Conservation (phyloP, 2,113 vertebrate genomes). For the Epinephelus fuscoguttatus region DNA sequence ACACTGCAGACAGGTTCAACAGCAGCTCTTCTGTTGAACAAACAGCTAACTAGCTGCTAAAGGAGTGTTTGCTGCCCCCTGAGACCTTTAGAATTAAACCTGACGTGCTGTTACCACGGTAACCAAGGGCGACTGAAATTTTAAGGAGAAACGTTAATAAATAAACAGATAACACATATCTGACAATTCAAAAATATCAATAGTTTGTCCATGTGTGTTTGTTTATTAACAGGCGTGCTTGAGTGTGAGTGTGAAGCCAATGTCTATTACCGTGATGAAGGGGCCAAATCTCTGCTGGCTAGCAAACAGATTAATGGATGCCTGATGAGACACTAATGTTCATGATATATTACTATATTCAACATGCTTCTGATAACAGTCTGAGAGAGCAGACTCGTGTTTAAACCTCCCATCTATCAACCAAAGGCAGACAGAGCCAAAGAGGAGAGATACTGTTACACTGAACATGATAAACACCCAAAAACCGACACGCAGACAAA, state of each 20-base stretch:
- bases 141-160: too few species aligned
- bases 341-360: slow-evolving; percentile 41
- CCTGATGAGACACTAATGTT: slow-evolving; percentile 51
- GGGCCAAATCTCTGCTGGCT: slow-evolving; percentile 15
- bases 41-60: too few species aligned
- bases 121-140: too few species aligned
- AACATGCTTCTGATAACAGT: slow-evolving; percentile 38
- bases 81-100: too few species aligned
- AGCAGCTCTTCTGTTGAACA: not conserved
- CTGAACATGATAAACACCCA: slow-evolving; percentile 34
- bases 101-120: too few species aligned
- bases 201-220: not conserved
- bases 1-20: not conserved
- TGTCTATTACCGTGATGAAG: slow-evolving; percentile 37
- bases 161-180: too few species aligned
- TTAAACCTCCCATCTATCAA: slow-evolving; percentile 47
- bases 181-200: too few species aligned
- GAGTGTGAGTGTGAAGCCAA: not conserved
- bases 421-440: not conserved
- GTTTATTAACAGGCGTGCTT: not conserved
- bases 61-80: too few species aligned
- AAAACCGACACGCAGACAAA: slow-evolving; percentile 14
- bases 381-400: slow-evolving; percentile 14
- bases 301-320: slow-evolving; percentile 35
- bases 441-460: slow-evolving; percentile 21